Percentiles rank a stretch among this genome's conserved stretches.
Evolutionary conservation across 2,888 invertebrate species (phyloP).

Genomic region (Anorthoa munda): DNA sequence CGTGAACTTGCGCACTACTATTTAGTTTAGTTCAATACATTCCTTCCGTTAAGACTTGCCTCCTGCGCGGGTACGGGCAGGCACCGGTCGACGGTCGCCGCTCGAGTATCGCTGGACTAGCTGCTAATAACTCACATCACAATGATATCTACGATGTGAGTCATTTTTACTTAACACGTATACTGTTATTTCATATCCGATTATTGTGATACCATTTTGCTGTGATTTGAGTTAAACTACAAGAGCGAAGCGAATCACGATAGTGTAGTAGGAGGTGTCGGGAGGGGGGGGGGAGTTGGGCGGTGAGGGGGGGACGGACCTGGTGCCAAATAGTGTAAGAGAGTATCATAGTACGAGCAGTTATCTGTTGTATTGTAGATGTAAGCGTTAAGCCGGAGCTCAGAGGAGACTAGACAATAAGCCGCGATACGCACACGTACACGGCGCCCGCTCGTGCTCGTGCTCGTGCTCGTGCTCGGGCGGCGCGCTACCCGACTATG

Average conservation of each 20-base stretch:
- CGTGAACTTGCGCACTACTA: not conserved
- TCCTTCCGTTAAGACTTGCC: not conserved
- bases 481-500: slow-evolving; percentile 52
- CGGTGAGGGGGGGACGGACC: slow-evolving; percentile 47
- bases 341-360: slow-evolving; percentile 14
- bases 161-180: not conserved
- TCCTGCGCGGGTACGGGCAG: not conserved
- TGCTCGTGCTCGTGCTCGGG: no score
- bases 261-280: slow-evolving; percentile 26
- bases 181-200: slow-evolving; percentile 23
- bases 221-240: slow-evolving; percentile 73
- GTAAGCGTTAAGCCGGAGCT: slow-evolving; percentile 42
- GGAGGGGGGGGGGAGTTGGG: no score
- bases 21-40: not conserved
- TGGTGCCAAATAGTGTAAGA: slow-evolving; percentile 79
- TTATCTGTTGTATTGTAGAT: slow-evolving; percentile 51
- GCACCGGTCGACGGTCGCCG: not conserved
- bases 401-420: slow-evolving; percentile 71
- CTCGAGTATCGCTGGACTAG: not conserved
- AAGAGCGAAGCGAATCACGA: slow-evolving; percentile 46
- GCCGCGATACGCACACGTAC: slow-evolving; percentile 67
- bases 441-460: no score
- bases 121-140: not conserved
- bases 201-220: slow-evolving; percentile 67
- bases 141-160: not conserved